Evolutionary conservation across 2,888 invertebrate species (phyloP).

Genomic region (Dichetophora obliterata): DNA sequence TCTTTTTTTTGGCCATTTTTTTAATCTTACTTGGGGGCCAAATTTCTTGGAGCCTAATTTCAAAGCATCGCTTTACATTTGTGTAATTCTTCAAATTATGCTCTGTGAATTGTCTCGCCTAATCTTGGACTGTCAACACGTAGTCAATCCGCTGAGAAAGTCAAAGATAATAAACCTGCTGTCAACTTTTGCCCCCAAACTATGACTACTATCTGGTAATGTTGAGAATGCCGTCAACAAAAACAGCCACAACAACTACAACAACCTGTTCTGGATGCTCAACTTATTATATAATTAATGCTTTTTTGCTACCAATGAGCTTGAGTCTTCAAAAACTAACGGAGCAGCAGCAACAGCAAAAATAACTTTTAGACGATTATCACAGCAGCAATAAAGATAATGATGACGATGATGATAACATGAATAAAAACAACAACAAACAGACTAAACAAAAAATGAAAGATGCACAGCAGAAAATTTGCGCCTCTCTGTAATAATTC

Average conservation of each 20-base stretch:
- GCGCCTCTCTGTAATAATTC: background rate
- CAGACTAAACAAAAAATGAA: background rate
- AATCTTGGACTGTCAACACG: too few relatives aligned
- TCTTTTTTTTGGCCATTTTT: too few relatives aligned
- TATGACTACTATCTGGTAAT: too few relatives aligned
- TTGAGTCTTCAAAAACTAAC: slow-evolving; percentile 17
- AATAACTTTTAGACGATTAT: background rate
- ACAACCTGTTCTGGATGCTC: background rate
- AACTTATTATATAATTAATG: slow-evolving; percentile 31
- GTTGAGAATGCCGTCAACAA: background rate
- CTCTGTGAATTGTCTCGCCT: too few relatives aligned
- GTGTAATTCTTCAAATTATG: too few relatives aligned
- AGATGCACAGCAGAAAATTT: background rate
- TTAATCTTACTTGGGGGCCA: too few relatives aligned
- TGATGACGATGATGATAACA: slow-evolving; percentile 2
- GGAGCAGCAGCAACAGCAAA: background rate
- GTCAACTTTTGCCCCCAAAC: too few relatives aligned
- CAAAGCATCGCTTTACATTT: too few relatives aligned
- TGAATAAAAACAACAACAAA: background rate
- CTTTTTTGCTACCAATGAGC: slow-evolving; percentile 1
- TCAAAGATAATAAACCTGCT: too few relatives aligned
- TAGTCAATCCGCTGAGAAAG: too few relatives aligned
- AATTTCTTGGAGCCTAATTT: too few relatives aligned
- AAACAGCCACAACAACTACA: background rate
- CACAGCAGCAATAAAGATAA: background rate